phyloP scores from a whole-genome alignment of 2,797 vertebrate species.

The Agapornis canus region DNA sequence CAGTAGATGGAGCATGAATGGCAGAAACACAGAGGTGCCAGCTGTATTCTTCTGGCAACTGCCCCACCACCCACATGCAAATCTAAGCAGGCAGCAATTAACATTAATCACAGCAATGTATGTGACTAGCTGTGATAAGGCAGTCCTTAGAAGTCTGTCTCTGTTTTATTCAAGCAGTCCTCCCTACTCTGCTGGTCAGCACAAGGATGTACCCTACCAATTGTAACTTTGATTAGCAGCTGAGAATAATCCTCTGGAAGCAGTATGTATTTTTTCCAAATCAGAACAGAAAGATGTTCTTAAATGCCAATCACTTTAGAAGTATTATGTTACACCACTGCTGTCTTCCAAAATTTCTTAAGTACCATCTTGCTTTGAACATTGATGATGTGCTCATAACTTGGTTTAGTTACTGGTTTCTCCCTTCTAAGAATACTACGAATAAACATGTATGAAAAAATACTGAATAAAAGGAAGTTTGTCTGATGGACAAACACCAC shows the following conservation, averaged over 20 bases:
- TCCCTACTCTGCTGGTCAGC: background rate
- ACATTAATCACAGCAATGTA: rapidly evolving
- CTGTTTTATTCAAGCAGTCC: no score
- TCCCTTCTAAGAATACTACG: background rate
- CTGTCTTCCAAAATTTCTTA: background rate
- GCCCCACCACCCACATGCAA: background rate
- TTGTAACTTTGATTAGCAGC: background rate
- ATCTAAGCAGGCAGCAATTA: no score
- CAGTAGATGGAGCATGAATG: background rate
- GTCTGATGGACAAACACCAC: background rate
- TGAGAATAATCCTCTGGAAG: background rate
- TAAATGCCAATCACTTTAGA: background rate
- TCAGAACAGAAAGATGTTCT: background rate
- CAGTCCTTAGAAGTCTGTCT: rapidly evolving
- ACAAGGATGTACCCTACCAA: background rate
- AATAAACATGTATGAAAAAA: background rate
- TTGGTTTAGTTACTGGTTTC: background rate
- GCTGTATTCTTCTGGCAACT: rapidly evolving
- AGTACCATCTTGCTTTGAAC: background rate
- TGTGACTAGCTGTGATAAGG: background rate
- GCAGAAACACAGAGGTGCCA: rapidly evolving
- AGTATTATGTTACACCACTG: background rate
- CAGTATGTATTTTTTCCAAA: background rate
- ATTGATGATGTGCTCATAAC: background rate
- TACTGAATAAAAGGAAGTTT: background rate